A percentile compares a stretch with the other conserved stretches of the same genome.
Evolutionary conservation across 2,797 vertebrate genomes (phyloP).

Genomic region (Coendou prehensilis): DNA sequence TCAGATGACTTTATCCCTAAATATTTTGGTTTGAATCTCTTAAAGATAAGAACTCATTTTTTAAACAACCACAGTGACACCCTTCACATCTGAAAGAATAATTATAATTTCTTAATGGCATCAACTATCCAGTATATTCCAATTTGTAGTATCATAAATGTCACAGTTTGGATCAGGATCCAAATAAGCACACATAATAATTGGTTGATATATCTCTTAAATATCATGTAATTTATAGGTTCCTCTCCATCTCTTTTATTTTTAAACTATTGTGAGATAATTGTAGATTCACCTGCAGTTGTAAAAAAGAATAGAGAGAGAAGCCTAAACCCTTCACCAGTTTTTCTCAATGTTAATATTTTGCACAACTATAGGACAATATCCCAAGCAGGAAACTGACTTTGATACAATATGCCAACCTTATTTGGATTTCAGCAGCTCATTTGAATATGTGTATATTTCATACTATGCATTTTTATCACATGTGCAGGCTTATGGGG

Average conservation of each 20-base stretch:
- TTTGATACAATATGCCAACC: neutral
- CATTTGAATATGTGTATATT: neutral
- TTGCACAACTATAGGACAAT: neutral
- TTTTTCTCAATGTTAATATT: neutral
- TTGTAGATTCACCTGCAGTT: neutral
- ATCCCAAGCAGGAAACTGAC: neutral
- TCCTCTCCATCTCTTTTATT: neutral
- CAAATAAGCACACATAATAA: neutral
- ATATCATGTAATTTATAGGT: slow-evolving; percentile 9
- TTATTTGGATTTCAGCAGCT: neutral
- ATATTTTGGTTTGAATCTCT: slow-evolving; percentile 56
- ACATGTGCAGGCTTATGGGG: neutral
- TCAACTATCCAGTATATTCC: neutral
- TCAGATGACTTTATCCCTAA: slow-evolving; percentile 5
- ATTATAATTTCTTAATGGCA: neutral
- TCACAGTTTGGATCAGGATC: slow-evolving; percentile 12
- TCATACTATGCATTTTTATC: neutral
- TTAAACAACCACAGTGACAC: neutral
- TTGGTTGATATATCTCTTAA: neutral
- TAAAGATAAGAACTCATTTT: slow-evolving; percentile 12
- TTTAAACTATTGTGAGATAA: neutral
- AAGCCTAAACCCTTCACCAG: neutral
- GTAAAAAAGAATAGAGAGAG: neutral
- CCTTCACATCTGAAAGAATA: neutral
- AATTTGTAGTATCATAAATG: neutral